Conservation (phyloP, 2,888 invertebrate genomes). For the Metopia argyrocephala region DNA sequence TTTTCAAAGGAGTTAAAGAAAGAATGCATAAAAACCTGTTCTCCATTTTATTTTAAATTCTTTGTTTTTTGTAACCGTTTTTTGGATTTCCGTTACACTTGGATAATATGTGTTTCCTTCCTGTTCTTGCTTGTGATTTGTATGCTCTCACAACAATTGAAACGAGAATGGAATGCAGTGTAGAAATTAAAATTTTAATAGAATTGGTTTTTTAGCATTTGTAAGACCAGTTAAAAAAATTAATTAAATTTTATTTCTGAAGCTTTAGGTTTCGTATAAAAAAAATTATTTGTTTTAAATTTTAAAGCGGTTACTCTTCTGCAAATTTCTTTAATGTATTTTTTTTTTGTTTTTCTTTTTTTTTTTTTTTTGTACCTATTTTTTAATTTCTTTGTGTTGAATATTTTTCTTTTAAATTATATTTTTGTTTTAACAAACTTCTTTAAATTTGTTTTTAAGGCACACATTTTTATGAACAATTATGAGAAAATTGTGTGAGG, state of each 20-base stretch:
- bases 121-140: slow-evolving; percentile 17
- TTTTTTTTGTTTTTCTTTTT: background rate
- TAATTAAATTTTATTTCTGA: too few species aligned
- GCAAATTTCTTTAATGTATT: background rate
- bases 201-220: too few species aligned
- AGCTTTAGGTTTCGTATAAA: too few species aligned
- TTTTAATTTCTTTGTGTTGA: too few species aligned
- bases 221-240: too few species aligned
- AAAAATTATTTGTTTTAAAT: too few species aligned
- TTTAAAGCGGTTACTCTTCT: too few species aligned
- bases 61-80: slow-evolving; percentile 20
- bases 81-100: slow-evolving; percentile 49
- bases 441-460: background rate
- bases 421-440: background rate
- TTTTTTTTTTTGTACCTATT: background rate
- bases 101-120: slow-evolving; percentile 53
- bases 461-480: background rate
- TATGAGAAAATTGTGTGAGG: background rate
- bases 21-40: background rate
- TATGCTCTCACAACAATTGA: background rate
- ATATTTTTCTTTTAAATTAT: background rate
- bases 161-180: background rate
- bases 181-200: background rate
- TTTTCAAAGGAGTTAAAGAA: background rate
- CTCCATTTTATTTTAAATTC: background rate